Percentiles rank a stretch among this genome's conserved stretches.
Conservation (phyloP, 2,797 vertebrate species). For the Danio tinwini region DNA sequence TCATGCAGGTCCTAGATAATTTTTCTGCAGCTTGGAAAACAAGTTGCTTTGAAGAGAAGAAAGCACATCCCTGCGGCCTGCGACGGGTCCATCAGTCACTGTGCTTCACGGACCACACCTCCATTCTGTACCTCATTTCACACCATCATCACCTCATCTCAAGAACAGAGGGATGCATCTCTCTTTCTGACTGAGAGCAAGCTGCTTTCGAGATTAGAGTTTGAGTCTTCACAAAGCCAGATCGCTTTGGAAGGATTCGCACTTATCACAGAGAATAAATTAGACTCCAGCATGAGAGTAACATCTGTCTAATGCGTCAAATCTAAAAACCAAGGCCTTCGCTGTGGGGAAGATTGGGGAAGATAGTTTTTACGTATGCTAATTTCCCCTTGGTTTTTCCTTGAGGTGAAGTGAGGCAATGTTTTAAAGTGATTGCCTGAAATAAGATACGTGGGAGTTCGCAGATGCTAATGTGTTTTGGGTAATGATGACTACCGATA, state of each 20-base stretch:
- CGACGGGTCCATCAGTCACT: slow-evolving; percentile 27
- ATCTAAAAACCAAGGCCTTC: slow-evolving; percentile 11
- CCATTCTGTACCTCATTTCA: slow-evolving; percentile 36
- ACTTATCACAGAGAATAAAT: slow-evolving; percentile 34
- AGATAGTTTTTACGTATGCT: slow-evolving; percentile 33
- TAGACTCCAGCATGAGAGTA: slow-evolving; percentile 10
- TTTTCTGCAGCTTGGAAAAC: not conserved
- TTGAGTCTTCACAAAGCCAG: slow-evolving; percentile 26
- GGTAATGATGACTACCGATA: slow-evolving; percentile 17
- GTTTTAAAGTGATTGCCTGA: slow-evolving; percentile 41
- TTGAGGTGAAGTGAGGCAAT: slow-evolving; percentile 37
- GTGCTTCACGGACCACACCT: slow-evolving; percentile 26
- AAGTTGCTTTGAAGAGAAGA: slow-evolving; percentile 22
- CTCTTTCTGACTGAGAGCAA: slow-evolving; percentile 31
- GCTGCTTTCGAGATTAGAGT: slow-evolving; percentile 43
- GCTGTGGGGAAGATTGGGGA: slow-evolving; percentile 13
- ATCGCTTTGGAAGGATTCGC: slow-evolving; percentile 21
- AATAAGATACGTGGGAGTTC: slow-evolving; percentile 24
- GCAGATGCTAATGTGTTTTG: slow-evolving; percentile 24
- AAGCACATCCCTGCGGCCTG: slow-evolving; percentile 8
- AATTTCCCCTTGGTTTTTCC: slow-evolving; percentile 45
- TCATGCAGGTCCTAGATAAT: slow-evolving; percentile 36
- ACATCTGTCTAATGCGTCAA: slow-evolving; percentile 33
- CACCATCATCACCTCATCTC: slow-evolving; percentile 43
- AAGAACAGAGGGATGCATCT: slow-evolving; percentile 33